Percentiles rank a stretch among this genome's conserved stretches.
These are phyloP conservation scores for Trypoxylus dichotomus DNA, from an alignment of 1,140 invertebrate genomes.

Conservation along the genomic window DNA sequence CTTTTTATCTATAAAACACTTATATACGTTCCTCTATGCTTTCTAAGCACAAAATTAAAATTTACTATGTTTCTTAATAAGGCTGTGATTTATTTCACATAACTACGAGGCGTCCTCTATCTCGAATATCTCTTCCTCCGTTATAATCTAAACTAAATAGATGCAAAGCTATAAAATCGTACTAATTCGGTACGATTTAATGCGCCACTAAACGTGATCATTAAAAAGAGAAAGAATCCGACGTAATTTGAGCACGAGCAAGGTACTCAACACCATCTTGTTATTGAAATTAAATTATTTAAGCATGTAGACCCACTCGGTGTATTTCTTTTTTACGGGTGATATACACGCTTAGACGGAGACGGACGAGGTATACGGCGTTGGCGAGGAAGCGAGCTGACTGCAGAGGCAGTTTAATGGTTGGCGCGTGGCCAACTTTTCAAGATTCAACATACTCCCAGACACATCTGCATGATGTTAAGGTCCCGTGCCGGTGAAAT, in stretches of 20 bases:
- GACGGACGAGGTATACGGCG: background rate
- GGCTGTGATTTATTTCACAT: too few species aligned
- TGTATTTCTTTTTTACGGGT: conserved; percentile 1
- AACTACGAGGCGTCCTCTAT: too few species aligned
- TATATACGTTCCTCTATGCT: too few species aligned
- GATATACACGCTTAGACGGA: background rate
- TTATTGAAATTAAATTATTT: conserved; percentile 25
- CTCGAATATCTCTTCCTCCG: background rate
- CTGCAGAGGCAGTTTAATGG: conserved; percentile 3
- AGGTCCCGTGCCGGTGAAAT: conserved; percentile 13
- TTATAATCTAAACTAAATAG: background rate
- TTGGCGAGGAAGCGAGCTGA: background rate
- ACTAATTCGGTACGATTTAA: conserved; percentile 22
- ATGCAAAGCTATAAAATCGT: background rate
- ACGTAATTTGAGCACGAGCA: conserved; percentile 7
- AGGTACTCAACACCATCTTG: conserved; percentile 13
- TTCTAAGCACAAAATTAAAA: too few species aligned
- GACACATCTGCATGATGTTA: conserved; percentile 19
- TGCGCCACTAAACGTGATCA: conserved; percentile 14
- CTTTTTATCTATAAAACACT: too few species aligned
- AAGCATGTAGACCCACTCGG: background rate
- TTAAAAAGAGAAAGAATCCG: conserved; percentile 20
- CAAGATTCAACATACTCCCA: conserved; percentile 3
- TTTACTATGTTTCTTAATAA: too few species aligned
- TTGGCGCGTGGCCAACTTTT: conserved; percentile 22